Conservation (phyloP, 2,888 invertebrate genomes). For the Stomorhina lunata region DNA sequence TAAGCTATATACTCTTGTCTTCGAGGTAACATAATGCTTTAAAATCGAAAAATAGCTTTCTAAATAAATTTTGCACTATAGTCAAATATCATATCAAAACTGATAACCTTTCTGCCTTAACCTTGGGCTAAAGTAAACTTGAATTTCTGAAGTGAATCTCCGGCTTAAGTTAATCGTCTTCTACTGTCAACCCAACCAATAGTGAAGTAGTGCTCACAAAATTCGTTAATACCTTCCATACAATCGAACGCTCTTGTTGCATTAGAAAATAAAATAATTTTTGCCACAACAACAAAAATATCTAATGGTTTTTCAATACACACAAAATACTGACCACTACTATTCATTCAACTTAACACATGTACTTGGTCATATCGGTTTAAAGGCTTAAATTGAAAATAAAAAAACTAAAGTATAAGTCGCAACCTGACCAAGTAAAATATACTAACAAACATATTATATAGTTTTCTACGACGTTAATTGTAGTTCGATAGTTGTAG, state of each 20-base stretch:
- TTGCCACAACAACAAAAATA: not conserved
- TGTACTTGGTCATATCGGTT: not conserved
- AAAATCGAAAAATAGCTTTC: no score
- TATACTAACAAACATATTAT: no score
- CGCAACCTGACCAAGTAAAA: constrained; percentile 6
- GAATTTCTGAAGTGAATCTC: no score
- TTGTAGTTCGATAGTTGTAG: not conserved
- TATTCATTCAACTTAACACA: not conserved
- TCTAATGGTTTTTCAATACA: constrained; percentile 2
- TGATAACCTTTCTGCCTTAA: no score
- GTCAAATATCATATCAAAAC: no score
- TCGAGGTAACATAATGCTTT: no score
- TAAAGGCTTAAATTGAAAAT: not conserved
- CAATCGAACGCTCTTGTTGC: not conserved
- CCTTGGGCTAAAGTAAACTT: no score
- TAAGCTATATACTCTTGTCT: no score
- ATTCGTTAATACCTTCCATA: not conserved
- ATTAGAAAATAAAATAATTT: not conserved
- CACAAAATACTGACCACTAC: constrained; percentile 1
- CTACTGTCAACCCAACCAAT: no score
- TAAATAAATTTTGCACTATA: no score
- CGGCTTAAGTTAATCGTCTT: no score
- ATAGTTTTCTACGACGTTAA: constrained; percentile 2
- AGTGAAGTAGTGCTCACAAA: not conserved
- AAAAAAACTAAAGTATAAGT: not conserved